A percentile compares a stretch with the other conserved stretches of the same genome.
These are phyloP conservation scores for Erebia epiphron DNA, from an alignment of 2,888 invertebrate species.

Conservation along the genomic window DNA sequence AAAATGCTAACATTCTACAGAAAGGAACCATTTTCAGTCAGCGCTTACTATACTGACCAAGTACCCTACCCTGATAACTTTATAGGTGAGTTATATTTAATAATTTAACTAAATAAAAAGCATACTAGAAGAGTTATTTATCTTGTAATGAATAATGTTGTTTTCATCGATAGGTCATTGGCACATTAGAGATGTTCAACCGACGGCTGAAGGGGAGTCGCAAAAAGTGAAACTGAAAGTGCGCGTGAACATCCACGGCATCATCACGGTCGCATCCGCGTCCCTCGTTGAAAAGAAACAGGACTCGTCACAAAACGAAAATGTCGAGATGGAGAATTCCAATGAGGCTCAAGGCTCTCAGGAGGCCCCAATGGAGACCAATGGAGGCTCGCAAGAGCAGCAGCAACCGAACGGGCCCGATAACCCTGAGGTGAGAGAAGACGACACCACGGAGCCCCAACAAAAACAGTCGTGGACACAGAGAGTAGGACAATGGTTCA, in stretches of 20 bases:
- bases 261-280: slow-evolving; percentile 94
- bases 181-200: slow-evolving; percentile 91
- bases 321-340: slow-evolving; percentile 73
- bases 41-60: slow-evolving; percentile 90
- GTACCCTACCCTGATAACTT: slow-evolving; percentile 90
- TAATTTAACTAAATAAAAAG: slow-evolving; percentile 1
- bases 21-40: slow-evolving; percentile 93
- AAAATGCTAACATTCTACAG: slow-evolving; percentile 97
- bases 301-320: slow-evolving; percentile 68
- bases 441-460: slow-evolving; percentile 71
- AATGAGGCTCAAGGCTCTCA: slow-evolving; percentile 67
- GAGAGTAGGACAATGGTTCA: slow-evolving; percentile 88
- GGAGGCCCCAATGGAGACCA: slow-evolving; percentile 77
- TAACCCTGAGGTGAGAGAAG: slow-evolving; percentile 79
- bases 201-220: slow-evolving; percentile 94
- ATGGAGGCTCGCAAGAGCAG: slow-evolving; percentile 73
- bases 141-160: too few relatives aligned
- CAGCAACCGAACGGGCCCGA: slow-evolving; percentile 70
- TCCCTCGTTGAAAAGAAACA: slow-evolving; percentile 88
- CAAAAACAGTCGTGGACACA: slow-evolving; percentile 86
- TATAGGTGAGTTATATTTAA: slow-evolving; percentile 85
- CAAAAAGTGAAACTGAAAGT: slow-evolving; percentile 98
- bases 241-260: slow-evolving; percentile 95
- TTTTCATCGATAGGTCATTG: slow-evolving; percentile 83
- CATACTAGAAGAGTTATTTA: neutral